phyloP scores from a whole-genome alignment of 2,888 invertebrate species.

The Eubasilissa splendida region DNA sequence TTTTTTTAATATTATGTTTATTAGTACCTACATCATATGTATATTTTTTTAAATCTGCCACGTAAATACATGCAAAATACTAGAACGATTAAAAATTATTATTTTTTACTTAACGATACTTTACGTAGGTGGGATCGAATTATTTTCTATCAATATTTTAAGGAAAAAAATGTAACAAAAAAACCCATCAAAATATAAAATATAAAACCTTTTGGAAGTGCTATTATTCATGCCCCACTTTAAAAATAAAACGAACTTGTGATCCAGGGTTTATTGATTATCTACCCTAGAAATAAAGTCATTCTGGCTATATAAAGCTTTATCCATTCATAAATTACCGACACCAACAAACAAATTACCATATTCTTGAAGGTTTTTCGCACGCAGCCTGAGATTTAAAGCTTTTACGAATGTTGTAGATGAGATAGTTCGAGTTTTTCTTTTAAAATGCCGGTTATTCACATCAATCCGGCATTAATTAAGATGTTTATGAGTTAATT shows the following conservation, averaged over 20 bases:
- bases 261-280: constrained; percentile 2
- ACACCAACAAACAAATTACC: constrained; percentile 26
- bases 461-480: constrained; percentile 1
- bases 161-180: too few relatives aligned
- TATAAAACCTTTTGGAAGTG: too few relatives aligned
- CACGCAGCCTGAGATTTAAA: constrained; percentile 33
- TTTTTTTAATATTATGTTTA: too few relatives aligned
- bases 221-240: too few relatives aligned
- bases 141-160: too few relatives aligned
- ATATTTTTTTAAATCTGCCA: too few relatives aligned
- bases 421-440: constrained; percentile 38
- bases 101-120: too few relatives aligned
- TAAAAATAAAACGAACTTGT: not conserved
- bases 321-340: constrained; percentile 24
- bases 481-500: constrained; percentile 32
- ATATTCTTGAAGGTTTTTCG: constrained; percentile 33
- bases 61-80: too few relatives aligned
- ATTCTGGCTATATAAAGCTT: constrained; percentile 13
- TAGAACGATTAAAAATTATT: too few relatives aligned
- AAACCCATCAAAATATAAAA: too few relatives aligned
- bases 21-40: too few relatives aligned
- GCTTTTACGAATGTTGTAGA: constrained; percentile 36
- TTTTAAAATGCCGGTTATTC: constrained; percentile 24
- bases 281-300: constrained; percentile 4
- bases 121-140: too few relatives aligned